Conservation (phyloP, 2,113 vertebrate genomes). For the Lampris incognitus region DNA sequence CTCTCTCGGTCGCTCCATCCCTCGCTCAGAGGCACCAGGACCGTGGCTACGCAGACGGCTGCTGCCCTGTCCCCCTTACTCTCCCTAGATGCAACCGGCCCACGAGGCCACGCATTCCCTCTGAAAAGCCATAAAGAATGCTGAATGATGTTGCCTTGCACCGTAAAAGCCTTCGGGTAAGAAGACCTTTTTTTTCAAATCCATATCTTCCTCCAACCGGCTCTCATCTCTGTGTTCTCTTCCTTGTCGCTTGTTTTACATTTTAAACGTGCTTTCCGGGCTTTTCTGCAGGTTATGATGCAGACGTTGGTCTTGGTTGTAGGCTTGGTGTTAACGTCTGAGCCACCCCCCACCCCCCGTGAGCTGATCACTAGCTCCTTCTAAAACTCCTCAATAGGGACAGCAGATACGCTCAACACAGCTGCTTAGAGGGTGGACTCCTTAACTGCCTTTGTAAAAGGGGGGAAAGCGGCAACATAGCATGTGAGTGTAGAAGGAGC, state of each 20-base stretch:
- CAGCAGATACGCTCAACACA: slow-evolving; percentile 9
- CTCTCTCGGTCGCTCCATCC: slow-evolving; percentile 28
- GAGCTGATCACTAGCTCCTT: neutral
- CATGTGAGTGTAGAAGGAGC: neutral
- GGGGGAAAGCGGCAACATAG: too few relatives aligned
- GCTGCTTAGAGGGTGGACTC: neutral
- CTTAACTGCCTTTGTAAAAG: neutral
- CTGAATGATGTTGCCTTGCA: slow-evolving; percentile 84
- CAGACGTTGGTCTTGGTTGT: neutral
- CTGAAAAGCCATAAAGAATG: slow-evolving; percentile 84
- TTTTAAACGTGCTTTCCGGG: neutral
- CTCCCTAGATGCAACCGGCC: slow-evolving; percentile 48
- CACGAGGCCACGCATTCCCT: slow-evolving; percentile 66
- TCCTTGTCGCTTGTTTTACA: neutral
- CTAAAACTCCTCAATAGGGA: neutral
- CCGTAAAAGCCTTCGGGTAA: slow-evolving; percentile 88
- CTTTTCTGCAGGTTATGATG: slow-evolving; percentile 1
- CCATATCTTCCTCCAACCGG: neutral
- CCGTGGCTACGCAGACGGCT: slow-evolving; percentile 69
- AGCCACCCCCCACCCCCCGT: neutral
- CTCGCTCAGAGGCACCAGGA: slow-evolving; percentile 46
- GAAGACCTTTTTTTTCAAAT: slow-evolving; percentile 39
- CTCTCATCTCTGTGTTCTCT: neutral
- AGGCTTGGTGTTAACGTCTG: slow-evolving; percentile 2
- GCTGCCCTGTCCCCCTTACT: neutral